phyloP scores from a whole-genome alignment of 2,888 invertebrate genomes.

The Aelia acuminata region DNA sequence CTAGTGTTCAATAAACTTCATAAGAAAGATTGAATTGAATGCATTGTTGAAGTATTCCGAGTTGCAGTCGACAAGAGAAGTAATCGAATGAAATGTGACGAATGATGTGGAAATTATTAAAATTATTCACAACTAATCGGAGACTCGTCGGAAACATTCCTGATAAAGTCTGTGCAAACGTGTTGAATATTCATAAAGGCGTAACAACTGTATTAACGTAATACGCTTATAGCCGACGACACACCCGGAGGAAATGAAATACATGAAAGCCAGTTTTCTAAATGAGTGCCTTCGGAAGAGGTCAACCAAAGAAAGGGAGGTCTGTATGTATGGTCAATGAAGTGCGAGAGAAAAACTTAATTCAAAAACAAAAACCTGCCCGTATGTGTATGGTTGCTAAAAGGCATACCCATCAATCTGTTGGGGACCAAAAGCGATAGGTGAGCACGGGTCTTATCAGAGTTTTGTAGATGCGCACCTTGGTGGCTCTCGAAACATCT shows the following conservation, averaged over 20 bases:
- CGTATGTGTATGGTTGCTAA: too few species aligned
- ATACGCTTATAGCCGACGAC: background rate
- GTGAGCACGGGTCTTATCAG: too few species aligned
- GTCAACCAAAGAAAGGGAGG: background rate
- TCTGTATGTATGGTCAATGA: too few species aligned
- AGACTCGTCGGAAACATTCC: background rate
- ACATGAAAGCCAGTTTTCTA: conserved; percentile 14
- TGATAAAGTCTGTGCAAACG: background rate
- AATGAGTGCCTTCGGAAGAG: background rate
- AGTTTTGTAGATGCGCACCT: too few species aligned
- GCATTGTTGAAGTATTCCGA: too few species aligned
- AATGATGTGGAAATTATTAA: background rate
- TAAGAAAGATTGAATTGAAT: too few species aligned
- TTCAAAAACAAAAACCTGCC: too few species aligned
- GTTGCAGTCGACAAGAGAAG: background rate
- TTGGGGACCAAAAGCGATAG: too few species aligned
- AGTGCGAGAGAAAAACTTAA: too few species aligned
- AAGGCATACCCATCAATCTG: too few species aligned
- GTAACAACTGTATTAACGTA: background rate
- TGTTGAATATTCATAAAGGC: background rate
- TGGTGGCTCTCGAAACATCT: too few species aligned
- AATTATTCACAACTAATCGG: background rate
- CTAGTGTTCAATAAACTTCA: too few species aligned
- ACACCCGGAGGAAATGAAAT: conserved; percentile 10
- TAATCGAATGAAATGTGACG: background rate